Evolutionary conservation across 2,113 vertebrate genomes (phyloP).

Genomic region (Myxocyprinus asiaticus): DNA sequence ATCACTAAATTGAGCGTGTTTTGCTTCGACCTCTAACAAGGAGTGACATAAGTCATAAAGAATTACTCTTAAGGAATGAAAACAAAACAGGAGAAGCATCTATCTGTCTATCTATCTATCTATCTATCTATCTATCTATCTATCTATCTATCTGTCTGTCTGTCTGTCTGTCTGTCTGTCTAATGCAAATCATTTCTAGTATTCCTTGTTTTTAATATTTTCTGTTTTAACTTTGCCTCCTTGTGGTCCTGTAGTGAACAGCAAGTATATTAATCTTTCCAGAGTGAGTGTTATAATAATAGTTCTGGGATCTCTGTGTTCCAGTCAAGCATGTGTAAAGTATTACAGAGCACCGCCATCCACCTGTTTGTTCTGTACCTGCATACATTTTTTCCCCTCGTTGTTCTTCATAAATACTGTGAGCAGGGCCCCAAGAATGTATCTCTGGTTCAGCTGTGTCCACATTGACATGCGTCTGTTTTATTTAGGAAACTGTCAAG

Average conservation of each 20-base stretch:
- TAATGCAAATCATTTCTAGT: too few species aligned
- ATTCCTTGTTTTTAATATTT: too few species aligned
- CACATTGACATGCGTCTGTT: conserved; percentile 32
- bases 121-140: too few species aligned
- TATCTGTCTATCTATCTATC: too few species aligned
- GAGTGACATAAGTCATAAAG: too few species aligned
- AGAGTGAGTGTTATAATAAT: background rate
- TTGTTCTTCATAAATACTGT: background rate
- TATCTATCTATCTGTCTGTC: too few species aligned
- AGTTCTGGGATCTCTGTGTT: background rate
- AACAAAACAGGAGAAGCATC: too few species aligned
- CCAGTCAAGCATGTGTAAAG: conserved; percentile 1
- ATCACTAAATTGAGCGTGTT: conserved; percentile 57
- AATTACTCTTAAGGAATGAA: too few species aligned
- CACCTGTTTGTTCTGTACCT: conserved; percentile 43
- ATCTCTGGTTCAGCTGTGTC: conserved; percentile 47
- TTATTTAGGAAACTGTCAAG: background rate
- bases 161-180: too few species aligned
- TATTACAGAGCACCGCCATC: conserved; percentile 40
- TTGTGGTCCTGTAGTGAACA: background rate
- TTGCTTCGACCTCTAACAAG: conserved; percentile 12
- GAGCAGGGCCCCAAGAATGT: conserved; percentile 31
- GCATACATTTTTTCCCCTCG: background rate
- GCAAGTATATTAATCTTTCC: background rate
- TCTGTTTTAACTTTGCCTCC: background rate